These are phyloP conservation scores for Dicerorhinus sumatrensis DNA, from an alignment of 2,113 vertebrate genomes.

Conservation along the genomic window DNA sequence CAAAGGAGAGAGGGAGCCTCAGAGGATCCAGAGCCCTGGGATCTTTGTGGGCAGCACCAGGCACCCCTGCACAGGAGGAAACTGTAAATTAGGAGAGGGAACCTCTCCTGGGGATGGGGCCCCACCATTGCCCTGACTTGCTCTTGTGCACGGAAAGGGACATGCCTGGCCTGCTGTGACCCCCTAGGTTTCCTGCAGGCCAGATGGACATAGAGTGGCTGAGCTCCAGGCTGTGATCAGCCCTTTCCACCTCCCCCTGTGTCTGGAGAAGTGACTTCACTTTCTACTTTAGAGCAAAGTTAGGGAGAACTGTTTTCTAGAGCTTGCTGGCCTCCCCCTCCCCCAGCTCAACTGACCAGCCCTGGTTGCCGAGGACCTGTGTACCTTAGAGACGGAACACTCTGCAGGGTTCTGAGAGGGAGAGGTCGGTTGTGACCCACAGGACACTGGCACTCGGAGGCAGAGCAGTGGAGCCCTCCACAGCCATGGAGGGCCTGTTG, in stretches of 20 bases:
- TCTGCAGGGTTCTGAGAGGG: accelerated
- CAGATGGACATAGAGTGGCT: background rate
- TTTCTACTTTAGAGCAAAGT: background rate
- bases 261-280: background rate
- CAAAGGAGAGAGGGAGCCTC: background rate
- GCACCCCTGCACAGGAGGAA: background rate
- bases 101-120: background rate
- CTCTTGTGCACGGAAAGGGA: background rate
- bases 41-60: background rate
- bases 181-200: background rate
- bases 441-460: background rate
- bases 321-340: background rate
- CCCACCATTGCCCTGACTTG: background rate
- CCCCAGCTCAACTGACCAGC: background rate
- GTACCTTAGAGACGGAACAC: background rate
- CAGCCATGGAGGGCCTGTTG: background rate
- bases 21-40: background rate
- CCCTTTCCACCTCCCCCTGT: background rate
- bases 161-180: background rate
- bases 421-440: background rate
- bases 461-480: background rate
- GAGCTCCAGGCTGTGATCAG: background rate
- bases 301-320: background rate
- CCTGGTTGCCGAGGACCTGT: accelerated
- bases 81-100: background rate